These are phyloP conservation scores for Adoxophyes honmai DNA, from an alignment of 1,140 invertebrate genomes.

Conservation along the genomic window DNA sequence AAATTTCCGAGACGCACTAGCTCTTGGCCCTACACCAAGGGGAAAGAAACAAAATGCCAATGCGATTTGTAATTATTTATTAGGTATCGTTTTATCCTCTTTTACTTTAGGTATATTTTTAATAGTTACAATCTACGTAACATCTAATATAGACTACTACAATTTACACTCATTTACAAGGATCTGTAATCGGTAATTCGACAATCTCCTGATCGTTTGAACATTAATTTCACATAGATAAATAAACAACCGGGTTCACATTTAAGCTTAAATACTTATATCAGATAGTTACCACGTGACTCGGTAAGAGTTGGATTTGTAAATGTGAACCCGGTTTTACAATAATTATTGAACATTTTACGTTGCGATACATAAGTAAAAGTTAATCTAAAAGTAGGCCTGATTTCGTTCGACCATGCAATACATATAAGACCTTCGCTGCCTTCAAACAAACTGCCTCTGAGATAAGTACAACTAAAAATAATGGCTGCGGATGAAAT, in stretches of 20 bases:
- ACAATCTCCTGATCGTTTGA: slow-evolving; percentile 26
- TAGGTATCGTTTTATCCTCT: slow-evolving; percentile 57
- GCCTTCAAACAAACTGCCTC: neutral
- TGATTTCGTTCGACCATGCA: slow-evolving; percentile 25
- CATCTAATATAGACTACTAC: slow-evolving; percentile 70
- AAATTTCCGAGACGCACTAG: neutral
- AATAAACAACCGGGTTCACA: neutral
- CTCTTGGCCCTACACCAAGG: slow-evolving; percentile 10
- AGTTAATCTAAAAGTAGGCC: slow-evolving; percentile 28
- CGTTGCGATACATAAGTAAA: neutral
- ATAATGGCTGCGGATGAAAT: too few relatives aligned
- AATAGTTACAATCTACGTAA: slow-evolving; percentile 70
- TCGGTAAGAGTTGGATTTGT: neutral
- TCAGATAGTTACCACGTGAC: neutral
- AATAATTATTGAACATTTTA: neutral
- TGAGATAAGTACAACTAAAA: slow-evolving; percentile 12
- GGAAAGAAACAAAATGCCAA: slow-evolving; percentile 27
- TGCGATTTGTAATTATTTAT: slow-evolving; percentile 56
- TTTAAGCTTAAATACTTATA: slow-evolving; percentile 17
- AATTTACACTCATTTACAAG: slow-evolving; percentile 73
- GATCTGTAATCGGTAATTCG: slow-evolving; percentile 50
- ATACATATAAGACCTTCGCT: slow-evolving; percentile 7
- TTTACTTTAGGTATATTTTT: slow-evolving; percentile 54
- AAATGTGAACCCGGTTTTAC: neutral
- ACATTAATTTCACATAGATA: slow-evolving; percentile 13